Percentiles rank a stretch among this genome's conserved stretches.
Evolutionary conservation across 2,113 vertebrate genomes (phyloP).

Genomic region (Odontesthes bonariensis): DNA sequence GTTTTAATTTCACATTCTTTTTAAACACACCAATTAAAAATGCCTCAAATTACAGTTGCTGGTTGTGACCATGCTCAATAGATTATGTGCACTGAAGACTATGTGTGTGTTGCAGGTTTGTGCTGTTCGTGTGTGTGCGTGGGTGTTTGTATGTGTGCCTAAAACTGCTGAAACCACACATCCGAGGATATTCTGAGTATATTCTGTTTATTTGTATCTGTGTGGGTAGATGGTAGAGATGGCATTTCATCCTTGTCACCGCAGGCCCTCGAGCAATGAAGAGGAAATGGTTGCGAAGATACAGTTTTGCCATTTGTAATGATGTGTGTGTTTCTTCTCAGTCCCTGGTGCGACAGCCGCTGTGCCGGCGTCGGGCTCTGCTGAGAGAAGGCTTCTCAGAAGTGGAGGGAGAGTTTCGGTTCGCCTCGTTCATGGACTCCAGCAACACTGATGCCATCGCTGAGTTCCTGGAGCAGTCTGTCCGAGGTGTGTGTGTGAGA

Average conservation of each 20-base stretch:
- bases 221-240: constrained; percentile 43
- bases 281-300: constrained; percentile 71
- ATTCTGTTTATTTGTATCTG: constrained; percentile 37
- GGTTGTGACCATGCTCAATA: neutral
- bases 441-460: constrained; percentile 87
- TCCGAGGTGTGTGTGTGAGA: constrained; percentile 83
- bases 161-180: constrained; percentile 35
- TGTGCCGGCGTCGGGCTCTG: constrained; percentile 85
- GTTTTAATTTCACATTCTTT: neutral
- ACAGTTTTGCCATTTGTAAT: constrained; percentile 49
- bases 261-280: constrained; percentile 50
- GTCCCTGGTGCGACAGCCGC: constrained; percentile 88
- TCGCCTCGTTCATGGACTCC: constrained; percentile 87
- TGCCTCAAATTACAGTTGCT: neutral
- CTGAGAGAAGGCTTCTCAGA: constrained; percentile 87
- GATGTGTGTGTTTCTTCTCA: constrained; percentile 55
- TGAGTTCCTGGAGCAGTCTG: constrained; percentile 92
- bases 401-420: constrained; percentile 90
- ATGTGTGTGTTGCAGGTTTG: neutral
- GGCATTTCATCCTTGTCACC: constrained; percentile 66
- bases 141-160: constrained; percentile 44
- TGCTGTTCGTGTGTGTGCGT: neutral
- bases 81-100: neutral
- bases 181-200: constrained; percentile 30
- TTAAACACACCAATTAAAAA: constrained; percentile 10